Evolutionary conservation across 2,113 vertebrate species (phyloP).

Genomic region (Silurus asotus): DNA sequence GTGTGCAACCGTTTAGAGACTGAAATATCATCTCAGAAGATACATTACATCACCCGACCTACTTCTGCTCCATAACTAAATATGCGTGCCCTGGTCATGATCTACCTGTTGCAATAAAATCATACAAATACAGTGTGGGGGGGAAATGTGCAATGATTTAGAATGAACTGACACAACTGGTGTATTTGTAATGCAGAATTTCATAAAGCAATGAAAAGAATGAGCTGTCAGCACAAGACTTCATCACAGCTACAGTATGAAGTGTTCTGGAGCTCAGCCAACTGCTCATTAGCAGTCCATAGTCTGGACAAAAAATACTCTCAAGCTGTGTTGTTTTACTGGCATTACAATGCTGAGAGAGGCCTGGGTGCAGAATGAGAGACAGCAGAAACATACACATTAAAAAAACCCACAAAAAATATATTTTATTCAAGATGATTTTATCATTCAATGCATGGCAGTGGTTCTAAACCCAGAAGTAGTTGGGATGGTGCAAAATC

Average conservation of each 20-base stretch:
- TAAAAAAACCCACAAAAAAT: not conserved
- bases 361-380: not conserved
- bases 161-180: too few relatives aligned
- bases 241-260: not conserved
- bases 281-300: not conserved
- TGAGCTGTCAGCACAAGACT: not conserved
- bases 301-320: not conserved
- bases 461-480: not conserved
- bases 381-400: not conserved
- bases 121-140: not conserved
- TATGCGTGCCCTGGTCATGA: not conserved
- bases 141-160: not conserved
- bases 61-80: not conserved
- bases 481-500: not conserved
- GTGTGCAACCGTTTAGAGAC: not conserved
- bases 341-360: not conserved
- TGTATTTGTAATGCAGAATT: not conserved
- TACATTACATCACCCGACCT: not conserved
- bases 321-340: not conserved
- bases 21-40: not conserved
- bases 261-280: not conserved
- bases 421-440: not conserved
- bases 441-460: not conserved
- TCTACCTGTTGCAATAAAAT: slow-evolving; percentile 12
- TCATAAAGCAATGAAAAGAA: not conserved